These are phyloP conservation scores for Asteroscopus sphinx DNA, from an alignment of 2,888 invertebrate genomes.

Conservation along the genomic window DNA sequence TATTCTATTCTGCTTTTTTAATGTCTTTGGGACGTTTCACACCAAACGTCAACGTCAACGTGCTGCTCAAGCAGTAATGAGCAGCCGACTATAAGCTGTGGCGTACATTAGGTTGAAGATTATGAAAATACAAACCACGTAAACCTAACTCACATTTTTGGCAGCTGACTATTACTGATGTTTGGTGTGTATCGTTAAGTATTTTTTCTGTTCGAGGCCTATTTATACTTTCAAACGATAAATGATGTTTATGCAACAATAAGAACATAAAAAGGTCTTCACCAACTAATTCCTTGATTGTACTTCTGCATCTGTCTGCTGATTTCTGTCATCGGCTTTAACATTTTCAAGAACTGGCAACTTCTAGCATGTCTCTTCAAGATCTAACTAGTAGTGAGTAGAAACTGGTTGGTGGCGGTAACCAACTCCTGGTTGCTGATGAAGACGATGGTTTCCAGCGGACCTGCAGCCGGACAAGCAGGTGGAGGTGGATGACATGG, in stretches of 20 bases:
- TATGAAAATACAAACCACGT: too few species aligned
- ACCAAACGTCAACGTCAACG: too few species aligned
- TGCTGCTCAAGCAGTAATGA: too few species aligned
- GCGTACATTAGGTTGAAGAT: too few species aligned
- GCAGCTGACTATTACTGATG: too few species aligned
- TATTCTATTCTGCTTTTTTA: too few species aligned
- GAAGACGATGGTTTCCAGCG: conserved; percentile 81
- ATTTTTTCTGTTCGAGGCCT: too few species aligned
- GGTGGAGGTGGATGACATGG: conserved; percentile 92
- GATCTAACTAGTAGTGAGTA: conserved; percentile 39
- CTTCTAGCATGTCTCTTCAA: conserved; percentile 11
- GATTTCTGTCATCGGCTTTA: conserved; percentile 4
- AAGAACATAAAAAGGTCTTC: conserved; percentile 4
- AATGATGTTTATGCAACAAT: too few species aligned
- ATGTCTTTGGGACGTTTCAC: too few species aligned
- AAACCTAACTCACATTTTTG: too few species aligned
- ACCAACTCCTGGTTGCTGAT: conserved; percentile 68
- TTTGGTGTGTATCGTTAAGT: too few species aligned
- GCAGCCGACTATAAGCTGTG: too few species aligned
- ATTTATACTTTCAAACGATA: conserved; percentile 4
- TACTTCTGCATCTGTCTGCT: neutral
- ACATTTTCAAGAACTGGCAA: conserved; percentile 6
- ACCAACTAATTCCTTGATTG: neutral
- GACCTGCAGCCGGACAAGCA: conserved; percentile 82
- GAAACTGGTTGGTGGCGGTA: conserved; percentile 59